phyloP scores from a whole-genome alignment of 2,888 invertebrate species.

The Dynastes tityus region DNA sequence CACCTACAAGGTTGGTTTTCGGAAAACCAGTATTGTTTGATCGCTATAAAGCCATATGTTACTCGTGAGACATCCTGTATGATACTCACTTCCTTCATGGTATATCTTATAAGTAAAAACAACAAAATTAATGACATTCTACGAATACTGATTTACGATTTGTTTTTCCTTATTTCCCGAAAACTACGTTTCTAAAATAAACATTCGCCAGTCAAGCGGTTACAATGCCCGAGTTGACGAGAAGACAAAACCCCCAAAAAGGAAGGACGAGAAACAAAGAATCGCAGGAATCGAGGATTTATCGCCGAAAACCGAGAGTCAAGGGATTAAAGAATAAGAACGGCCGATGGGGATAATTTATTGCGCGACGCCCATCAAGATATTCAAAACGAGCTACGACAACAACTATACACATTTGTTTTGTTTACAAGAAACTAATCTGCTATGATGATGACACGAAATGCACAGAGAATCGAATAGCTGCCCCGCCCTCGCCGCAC shows the following conservation, averaged over 20 bases:
- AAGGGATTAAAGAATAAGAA: conserved; percentile 13
- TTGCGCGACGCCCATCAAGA: conserved; percentile 26
- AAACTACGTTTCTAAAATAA: background rate
- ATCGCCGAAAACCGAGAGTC: background rate
- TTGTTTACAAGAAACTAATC: conserved; percentile 57
- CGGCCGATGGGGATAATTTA: conserved; percentile 20
- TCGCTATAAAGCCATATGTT: too few species aligned
- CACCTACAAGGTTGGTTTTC: too few species aligned
- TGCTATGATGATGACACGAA: conserved; percentile 56
- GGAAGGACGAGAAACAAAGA: background rate
- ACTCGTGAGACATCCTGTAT: too few species aligned
- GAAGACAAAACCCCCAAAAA: background rate
- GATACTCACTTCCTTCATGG: too few species aligned
- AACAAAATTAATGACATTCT: background rate
- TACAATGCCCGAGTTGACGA: background rate
- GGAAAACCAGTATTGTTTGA: too few species aligned
- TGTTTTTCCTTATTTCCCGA: background rate
- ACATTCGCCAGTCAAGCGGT: background rate
- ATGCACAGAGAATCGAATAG: conserved; percentile 56
- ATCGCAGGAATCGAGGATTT: background rate
- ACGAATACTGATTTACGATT: background rate
- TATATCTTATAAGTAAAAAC: background rate
- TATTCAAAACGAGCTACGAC: conserved; percentile 38
- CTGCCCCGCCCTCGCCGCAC: conserved; percentile 45
- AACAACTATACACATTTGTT: conserved; percentile 51